Evolutionary conservation across 2,797 vertebrate genomes (phyloP), one percentile per base, ranked within the genome.

Genomic region (Leptatherina wallacei): DNA sequence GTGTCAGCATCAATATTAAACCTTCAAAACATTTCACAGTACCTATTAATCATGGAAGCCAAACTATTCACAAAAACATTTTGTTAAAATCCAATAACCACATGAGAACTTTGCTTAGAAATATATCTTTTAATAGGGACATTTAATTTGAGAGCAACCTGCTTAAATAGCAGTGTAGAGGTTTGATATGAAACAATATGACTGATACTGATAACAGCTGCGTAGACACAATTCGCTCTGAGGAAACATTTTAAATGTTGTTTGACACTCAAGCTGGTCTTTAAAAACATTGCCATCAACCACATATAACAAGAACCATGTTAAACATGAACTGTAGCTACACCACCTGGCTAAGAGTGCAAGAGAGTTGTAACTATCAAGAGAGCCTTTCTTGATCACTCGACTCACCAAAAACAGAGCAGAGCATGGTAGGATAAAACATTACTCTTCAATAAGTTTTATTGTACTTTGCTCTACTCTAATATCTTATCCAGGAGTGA

Each of bases 381-480:
- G 65, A 54, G 52, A 54, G 55, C 40, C 56, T 77, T 71, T 20
- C 68, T 54, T 69, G 67, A 73, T 82, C 70, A 75, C 71, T 83
- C 61, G 66, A 81, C 70, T 83, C 71, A 75, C 66, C 65, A 75
- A 81, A 78, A 75, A 57, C 65, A 83, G 71, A 81, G 73, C 22
- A 54, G 73, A 78, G 71, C 64, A 78, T 69, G 29, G 69, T 56
- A 73, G 84, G 70, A 81, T 86, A 80, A 77, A 86, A 80, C 58
- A 81, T 76, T 67, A 80, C 76, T 75, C 73, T 86, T 91, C 87
- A 89, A 91, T 80, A 87, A 84, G 70, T 83, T 24, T 84, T 75
- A 87, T 91, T 91, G 86, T 90, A 68, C 73, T 83, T 83, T 22
- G 47, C 79, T 78, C 76, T 55, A 55, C 78, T 89, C 67, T 77